A percentile compares a stretch with the other conserved stretches of the same genome.
Evolutionary conservation across 2,797 vertebrate genomes (phyloP).

Genomic region (Hipposideros larvatus): DNA sequence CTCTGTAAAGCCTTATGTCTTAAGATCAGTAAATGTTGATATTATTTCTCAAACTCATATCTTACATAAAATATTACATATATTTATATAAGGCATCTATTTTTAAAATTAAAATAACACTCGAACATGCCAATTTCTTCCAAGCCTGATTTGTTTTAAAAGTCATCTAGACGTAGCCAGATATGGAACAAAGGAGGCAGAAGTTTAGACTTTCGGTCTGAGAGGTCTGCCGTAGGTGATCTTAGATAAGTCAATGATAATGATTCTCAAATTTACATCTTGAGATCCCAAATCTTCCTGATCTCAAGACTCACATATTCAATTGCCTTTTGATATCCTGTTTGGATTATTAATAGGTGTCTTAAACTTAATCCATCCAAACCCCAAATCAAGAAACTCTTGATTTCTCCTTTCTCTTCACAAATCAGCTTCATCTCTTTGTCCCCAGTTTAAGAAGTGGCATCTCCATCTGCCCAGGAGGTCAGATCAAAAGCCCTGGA

Average conservation of each 20-base stretch:
- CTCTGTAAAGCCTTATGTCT: background rate
- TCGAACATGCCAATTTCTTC: background rate
- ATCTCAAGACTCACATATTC: background rate
- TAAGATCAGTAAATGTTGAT: background rate
- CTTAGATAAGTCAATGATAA: background rate
- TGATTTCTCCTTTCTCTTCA: background rate
- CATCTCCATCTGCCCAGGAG: background rate
- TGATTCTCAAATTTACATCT: slow-evolving; percentile 28
- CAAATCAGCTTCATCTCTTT: background rate
- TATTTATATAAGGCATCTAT: background rate
- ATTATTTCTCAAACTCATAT: background rate
- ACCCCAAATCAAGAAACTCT: background rate
- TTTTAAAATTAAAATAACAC: background rate
- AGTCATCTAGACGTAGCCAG: background rate
- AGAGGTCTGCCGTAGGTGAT: background rate
- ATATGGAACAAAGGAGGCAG: background rate
- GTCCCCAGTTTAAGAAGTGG: background rate
- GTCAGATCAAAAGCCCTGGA: background rate
- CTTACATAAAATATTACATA: background rate
- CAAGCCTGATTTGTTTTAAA: slow-evolving; percentile 8
- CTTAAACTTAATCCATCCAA: background rate
- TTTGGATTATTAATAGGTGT: background rate
- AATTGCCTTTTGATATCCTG: background rate
- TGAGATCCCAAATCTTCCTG: background rate
- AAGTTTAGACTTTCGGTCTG: background rate